phyloP scores from a whole-genome alignment of 1,140 invertebrate genomes.

The Orussus abietinus region DNA sequence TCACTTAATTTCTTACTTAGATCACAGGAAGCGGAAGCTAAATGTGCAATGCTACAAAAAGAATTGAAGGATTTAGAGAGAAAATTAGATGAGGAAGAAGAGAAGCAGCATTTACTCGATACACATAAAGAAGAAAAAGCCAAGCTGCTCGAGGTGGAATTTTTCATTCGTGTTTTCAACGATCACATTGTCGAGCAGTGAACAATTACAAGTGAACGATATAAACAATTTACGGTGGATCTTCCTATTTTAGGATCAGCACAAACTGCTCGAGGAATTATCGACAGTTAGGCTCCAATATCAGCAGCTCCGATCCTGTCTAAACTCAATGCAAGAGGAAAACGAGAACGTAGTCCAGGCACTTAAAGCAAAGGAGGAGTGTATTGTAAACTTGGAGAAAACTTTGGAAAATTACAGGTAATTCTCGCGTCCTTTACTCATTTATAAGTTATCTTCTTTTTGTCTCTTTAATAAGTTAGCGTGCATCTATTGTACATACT shows the following conservation, averaged over 20 bases:
- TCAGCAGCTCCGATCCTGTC: neutral
- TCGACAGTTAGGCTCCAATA: slow-evolving; percentile 7
- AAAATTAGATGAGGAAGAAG: slow-evolving; percentile 6
- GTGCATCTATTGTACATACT: neutral
- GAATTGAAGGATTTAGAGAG: slow-evolving; percentile 9
- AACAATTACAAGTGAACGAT: neutral
- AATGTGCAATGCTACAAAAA: too few species aligned
- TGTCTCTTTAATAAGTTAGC: neutral
- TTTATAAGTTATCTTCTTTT: too few species aligned
- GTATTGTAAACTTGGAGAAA: too few species aligned
- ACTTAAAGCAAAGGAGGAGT: too few species aligned
- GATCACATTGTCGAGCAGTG: neutral
- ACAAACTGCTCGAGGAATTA: neutral
- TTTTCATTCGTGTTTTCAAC: too few species aligned
- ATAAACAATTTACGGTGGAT: slow-evolving; percentile 1
- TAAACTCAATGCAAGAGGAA: too few species aligned
- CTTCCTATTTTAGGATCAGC: slow-evolving; percentile 12
- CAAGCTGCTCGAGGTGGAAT: slow-evolving; percentile 15
- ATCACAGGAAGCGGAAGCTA: too few species aligned
- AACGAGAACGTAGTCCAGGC: too few species aligned
- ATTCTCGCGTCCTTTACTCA: too few species aligned
- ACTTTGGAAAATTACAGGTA: too few species aligned
- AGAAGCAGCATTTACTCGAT: slow-evolving; percentile 15
- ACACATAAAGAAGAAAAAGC: slow-evolving; percentile 14
- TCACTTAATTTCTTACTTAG: too few species aligned